A percentile compares a stretch with the other conserved stretches of the same genome.
Conservation (phyloP, 2,888 invertebrate genomes). For the Lithophane leautieri region DNA sequence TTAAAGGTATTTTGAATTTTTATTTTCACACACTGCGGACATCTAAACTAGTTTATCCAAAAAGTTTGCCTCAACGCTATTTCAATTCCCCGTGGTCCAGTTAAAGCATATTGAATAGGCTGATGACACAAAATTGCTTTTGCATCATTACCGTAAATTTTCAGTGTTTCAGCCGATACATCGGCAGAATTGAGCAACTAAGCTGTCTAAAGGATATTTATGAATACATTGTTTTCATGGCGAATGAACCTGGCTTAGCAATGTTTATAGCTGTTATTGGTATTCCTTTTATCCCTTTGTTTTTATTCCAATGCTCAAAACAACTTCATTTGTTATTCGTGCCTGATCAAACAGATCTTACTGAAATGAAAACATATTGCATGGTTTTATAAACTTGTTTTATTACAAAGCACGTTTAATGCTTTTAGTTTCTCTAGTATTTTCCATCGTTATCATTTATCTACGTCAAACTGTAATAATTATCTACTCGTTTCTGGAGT, state of each 20-base stretch:
- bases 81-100: conserved; percentile 58
- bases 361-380: conserved; percentile 49
- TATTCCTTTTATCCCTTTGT: conserved; percentile 58
- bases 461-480: neutral
- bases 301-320: conserved; percentile 62
- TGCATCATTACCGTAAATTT: conserved; percentile 66
- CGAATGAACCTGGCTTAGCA: conserved; percentile 60
- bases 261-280: conserved; percentile 63
- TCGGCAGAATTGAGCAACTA: conserved; percentile 64
- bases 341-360: conserved; percentile 41
- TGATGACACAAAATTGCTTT: conserved; percentile 66
- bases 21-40: neutral
- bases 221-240: conserved; percentile 67
- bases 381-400: conserved; percentile 23
- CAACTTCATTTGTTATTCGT: conserved; percentile 62
- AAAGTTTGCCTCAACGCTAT: conserved; percentile 26
- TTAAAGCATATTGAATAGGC: conserved; percentile 63
- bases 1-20: neutral
- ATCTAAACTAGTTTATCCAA: conserved; percentile 25
- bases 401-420: neutral
- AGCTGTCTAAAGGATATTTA: conserved; percentile 69
- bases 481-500: conserved; percentile 11
- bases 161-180: conserved; percentile 61
- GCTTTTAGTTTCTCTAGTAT: neutral
- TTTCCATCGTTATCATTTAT: neutral